phyloP scores from a whole-genome alignment of 2,113 vertebrate species.

The Otocyon megalotis region DNA sequence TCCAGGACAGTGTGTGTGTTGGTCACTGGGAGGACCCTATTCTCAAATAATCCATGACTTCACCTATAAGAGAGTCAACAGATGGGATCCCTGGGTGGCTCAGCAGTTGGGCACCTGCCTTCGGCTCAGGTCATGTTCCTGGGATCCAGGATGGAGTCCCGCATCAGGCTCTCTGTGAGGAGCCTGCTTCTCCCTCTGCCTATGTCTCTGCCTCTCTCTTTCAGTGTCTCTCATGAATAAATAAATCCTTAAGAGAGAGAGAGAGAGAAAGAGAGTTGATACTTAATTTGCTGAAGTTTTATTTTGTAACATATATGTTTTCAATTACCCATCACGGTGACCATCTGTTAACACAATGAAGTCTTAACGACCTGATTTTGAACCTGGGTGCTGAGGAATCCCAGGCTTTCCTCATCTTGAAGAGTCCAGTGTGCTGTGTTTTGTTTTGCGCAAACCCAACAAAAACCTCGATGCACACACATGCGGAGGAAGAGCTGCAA shows the following conservation, averaged over 20 bases:
- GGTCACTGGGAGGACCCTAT: not conserved
- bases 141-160: too few species aligned
- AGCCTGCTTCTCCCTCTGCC: too few species aligned
- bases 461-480: rapidly evolving
- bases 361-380: not conserved
- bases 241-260: too few species aligned
- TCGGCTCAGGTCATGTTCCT: too few species aligned
- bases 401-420: rapidly evolving
- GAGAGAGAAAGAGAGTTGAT: too few species aligned
- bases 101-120: too few species aligned
- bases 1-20: rapidly evolving
- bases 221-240: too few species aligned
- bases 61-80: not conserved
- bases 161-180: too few species aligned
- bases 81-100: too few species aligned
- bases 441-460: too few species aligned
- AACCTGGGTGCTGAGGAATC: not conserved
- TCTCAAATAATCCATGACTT: not conserved
- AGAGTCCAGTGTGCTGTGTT: rapidly evolving
- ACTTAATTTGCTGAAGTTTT: constrained; percentile 50
- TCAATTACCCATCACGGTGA: not conserved
- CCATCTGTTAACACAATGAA: not conserved
- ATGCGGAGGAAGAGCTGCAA: not conserved
- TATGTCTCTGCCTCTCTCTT: too few species aligned
- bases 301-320: not conserved